Base-by-base conservation (phyloP, 2,797 vertebrate species). In the Rhinogobio ventralis region DNA sequence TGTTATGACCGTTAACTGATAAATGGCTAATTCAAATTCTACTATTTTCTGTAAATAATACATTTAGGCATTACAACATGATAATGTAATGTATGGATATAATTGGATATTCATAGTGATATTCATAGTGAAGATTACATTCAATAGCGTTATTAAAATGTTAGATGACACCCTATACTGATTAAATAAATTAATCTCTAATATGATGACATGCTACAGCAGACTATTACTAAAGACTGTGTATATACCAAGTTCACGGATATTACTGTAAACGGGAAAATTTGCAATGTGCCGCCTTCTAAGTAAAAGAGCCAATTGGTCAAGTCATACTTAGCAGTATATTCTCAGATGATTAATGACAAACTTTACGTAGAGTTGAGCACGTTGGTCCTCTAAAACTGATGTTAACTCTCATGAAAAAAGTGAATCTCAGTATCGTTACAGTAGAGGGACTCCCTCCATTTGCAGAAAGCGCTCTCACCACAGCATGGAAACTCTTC, bases 401-500 rank as follows among this genome's bases (percentile, higher is more conserved):
- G 79, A 67, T 3, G 0, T 23, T 11, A 10, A 39, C 13, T 55
- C 8, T 80, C 30, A 53, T 39, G 64, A 67, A 39, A 7, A 8
- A 75, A 76, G 60, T 6, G 9, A 64, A 39, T 66, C 39, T n/a
- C 42, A 51, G 71, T 74, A 39, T 33, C 42, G 6, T 66, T 42
- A 67, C 72, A 66, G 45, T 67, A 39, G 9, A 83, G 7, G 49
- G 13, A 25, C 55, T 79, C 23, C 8, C 51, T 69, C 62, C 17
- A 10, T 51, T 77, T 39, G 45, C 30, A 79, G 66, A 66, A 45
- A 23, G 49, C 49, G 0, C 55, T 55, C 57, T 79, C 45, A 39
- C 46, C 69, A 25, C 72, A 71, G 62, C 57, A 62, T 79, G 84
- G 77, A 84, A 84, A 57, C 66, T 81, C 57, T 81, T 79, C 74